Percentiles rank a stretch among this genome's conserved stretches.
phyloP scores from a whole-genome alignment of 2,797 vertebrate genomes.

The Scolopax rusticola region DNA sequence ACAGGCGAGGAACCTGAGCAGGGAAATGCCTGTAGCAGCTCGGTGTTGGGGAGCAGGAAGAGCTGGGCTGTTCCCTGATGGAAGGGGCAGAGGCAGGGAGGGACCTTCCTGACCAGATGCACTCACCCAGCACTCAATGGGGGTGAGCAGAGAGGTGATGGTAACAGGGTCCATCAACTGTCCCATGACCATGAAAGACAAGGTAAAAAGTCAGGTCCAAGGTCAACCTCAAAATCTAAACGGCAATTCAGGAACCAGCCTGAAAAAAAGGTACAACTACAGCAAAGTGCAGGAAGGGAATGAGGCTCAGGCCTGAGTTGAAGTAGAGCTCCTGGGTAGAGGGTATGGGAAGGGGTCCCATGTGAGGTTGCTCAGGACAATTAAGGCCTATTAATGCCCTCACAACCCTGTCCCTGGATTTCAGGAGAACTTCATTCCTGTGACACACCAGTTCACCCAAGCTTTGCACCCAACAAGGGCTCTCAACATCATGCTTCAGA shows the following conservation, averaged over 20 bases:
- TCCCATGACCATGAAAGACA: fast-evolving
- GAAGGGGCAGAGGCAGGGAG: neutral
- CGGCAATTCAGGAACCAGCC: neutral
- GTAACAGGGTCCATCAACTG: neutral
- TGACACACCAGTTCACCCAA: neutral
- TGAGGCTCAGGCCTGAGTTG: neutral
- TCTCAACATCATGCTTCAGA: neutral
- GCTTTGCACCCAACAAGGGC: neutral
- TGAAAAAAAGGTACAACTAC: neutral
- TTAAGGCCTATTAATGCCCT: neutral
- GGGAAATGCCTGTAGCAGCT: neutral
- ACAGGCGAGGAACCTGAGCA: neutral
- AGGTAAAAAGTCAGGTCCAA: neutral
- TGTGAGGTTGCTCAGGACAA: neutral
- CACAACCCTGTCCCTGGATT: neutral
- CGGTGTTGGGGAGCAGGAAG: neutral
- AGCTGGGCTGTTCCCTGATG: neutral
- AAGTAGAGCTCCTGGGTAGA: neutral
- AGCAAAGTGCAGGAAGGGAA: neutral
- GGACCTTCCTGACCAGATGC: neutral
- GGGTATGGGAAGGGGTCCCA: neutral
- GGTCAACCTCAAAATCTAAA: neutral
- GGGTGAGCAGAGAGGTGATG: neutral
- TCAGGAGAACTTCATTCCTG: neutral
- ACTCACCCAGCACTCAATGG: neutral